Base-by-base conservation (phyloP, 2,888 invertebrate genomes). In the Noctua janthe region DNA sequence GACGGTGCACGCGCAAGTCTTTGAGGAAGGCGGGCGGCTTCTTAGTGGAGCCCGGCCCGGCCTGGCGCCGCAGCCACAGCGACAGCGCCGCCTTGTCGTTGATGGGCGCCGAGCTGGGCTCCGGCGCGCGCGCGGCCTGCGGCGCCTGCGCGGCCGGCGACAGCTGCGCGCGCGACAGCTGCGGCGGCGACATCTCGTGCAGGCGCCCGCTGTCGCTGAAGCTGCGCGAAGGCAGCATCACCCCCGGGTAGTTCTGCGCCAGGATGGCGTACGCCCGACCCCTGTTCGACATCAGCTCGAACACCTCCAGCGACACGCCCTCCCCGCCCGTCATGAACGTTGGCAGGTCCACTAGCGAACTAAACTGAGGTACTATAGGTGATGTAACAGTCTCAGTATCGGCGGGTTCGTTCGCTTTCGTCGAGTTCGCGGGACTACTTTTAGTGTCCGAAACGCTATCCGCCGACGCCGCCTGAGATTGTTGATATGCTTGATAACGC, bases 321-420 rank as follows among this genome's bases (percentile, higher is more conserved):
- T 98, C 98, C 0, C 98, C 98, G 85, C 98, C 98, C 71, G 98
- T 97, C 87, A 99, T 98, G 92, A 98, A 99, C 0, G 99, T 99
- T 1, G 99, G 99, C 80, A 99, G 95, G 91, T 98, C 98, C 20
- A 99, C 98, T 89, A 99, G 97, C n/a, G 99, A 99, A 90, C 98
- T 98, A 91, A 98, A 98, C 73, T 98, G 96, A 70, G 98, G 97
- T 47, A 94, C 94, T 71, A 92, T 93, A 0, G 95, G 94, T 8
- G 96, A 93, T 7, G 94, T 93, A 8, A 95, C 95, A 80, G 97
- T 81, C 95, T 96, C 92, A 93, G 97, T 88, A 85, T 94, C 89
- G 84, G 86, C 91, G 66, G 92, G 80, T 69, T 95, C 92, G 71
- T 92, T 88, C 81, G 94, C 88, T 97, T 97, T 93, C 94, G 97